Conservation (phyloP, 2,113 vertebrate genomes). For the Mormoops blainvillei region DNA sequence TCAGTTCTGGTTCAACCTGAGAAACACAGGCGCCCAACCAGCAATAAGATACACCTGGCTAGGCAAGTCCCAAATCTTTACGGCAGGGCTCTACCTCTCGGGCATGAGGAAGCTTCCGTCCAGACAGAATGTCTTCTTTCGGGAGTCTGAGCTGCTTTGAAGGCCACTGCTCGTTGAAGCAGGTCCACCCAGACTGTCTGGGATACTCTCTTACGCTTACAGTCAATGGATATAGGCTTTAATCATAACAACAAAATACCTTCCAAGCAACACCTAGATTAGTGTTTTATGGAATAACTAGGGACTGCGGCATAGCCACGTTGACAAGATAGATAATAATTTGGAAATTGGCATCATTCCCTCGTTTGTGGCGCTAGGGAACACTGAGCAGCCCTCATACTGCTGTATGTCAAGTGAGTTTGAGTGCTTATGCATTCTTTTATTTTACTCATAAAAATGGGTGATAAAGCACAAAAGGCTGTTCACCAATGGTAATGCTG, state of each 20-base stretch:
- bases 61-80: not conserved
- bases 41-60: not conserved
- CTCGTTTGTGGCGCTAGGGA: too few relatives aligned
- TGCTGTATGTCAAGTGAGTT: not conserved
- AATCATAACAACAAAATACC: not conserved
- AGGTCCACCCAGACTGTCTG: not conserved
- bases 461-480: not conserved
- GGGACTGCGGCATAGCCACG: not conserved
- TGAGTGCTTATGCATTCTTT: not conserved
- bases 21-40: not conserved
- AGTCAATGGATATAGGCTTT: not conserved
- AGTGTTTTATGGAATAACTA: not conserved
- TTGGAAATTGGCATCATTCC: not conserved
- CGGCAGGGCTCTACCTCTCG: not conserved
- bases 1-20: not conserved
- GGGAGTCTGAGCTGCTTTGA: not conserved
- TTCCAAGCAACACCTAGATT: not conserved
- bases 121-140: not conserved
- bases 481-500: not conserved
- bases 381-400: accelerated
- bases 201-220: not conserved
- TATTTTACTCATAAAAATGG: not conserved
- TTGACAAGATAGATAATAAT: not conserved
- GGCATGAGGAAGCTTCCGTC: not conserved
- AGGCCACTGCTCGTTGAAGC: not conserved